phyloP scores from a whole-genome alignment of 2,888 invertebrate genomes.

The Caenorhabditis zanzibari region DNA sequence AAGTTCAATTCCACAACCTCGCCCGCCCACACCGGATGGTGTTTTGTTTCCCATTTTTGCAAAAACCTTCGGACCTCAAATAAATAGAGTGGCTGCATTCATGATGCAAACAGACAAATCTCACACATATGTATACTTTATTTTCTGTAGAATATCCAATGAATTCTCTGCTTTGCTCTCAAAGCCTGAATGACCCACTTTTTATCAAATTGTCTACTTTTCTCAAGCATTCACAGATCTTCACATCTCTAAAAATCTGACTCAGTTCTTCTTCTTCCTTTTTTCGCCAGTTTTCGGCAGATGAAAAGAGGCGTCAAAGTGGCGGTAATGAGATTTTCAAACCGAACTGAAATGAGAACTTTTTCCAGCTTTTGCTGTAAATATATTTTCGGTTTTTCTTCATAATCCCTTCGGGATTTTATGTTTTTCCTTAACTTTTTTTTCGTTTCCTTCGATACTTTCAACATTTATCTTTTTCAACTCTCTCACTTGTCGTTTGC shows the following conservation, averaged over 20 bases:
- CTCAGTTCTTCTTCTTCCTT: slow-evolving; percentile 24
- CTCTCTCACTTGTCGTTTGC: neutral
- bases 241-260: slow-evolving; percentile 34
- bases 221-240: slow-evolving; percentile 36
- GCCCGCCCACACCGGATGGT: slow-evolving; percentile 39
- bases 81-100: slow-evolving; percentile 27
- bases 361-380: slow-evolving; percentile 26
- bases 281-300: slow-evolving; percentile 6
- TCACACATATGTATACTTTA: slow-evolving; percentile 1
- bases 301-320: slow-evolving; percentile 42
- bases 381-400: slow-evolving; percentile 25
- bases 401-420: slow-evolving; percentile 25
- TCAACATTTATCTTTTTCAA: neutral
- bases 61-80: slow-evolving; percentile 21
- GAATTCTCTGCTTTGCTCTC: neutral
- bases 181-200: slow-evolving; percentile 37
- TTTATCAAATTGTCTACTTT: slow-evolving; percentile 38
- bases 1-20: slow-evolving; percentile 32
- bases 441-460: neutral
- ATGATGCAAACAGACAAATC: slow-evolving; percentile 30
- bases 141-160: slow-evolving; percentile 34
- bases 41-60: slow-evolving; percentile 40
- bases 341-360: slow-evolving; percentile 38
- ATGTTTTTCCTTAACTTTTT: slow-evolving; percentile 29
- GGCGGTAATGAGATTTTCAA: slow-evolving; percentile 47